phyloP scores from a whole-genome alignment of 2,888 invertebrate genomes.

The Trimorus sp. region DNA sequence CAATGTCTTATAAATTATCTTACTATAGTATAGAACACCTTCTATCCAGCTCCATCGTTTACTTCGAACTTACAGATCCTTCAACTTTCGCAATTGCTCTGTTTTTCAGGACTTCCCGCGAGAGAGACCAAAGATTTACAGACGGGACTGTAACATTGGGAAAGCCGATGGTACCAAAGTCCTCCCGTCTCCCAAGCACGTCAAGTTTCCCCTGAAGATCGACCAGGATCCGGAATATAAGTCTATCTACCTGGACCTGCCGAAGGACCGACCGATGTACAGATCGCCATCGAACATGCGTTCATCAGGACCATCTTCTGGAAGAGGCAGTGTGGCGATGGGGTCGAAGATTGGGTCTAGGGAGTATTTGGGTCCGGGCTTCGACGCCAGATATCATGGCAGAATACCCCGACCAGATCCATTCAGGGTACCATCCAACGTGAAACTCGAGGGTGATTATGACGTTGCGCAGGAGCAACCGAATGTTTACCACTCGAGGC shows the following conservation, averaged over 20 bases:
- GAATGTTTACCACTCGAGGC: constrained; percentile 78
- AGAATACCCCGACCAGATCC: constrained; percentile 76
- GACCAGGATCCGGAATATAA: constrained; percentile 81
- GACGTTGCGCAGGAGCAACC: constrained; percentile 82
- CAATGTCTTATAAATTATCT: too few relatives aligned
- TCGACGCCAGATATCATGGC: constrained; percentile 75
- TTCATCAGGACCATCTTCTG: constrained; percentile 66
- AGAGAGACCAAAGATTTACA: constrained; percentile 80
- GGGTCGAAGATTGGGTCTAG: constrained; percentile 39
- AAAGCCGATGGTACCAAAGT: constrained; percentile 78
- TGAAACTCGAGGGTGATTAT: constrained; percentile 80
- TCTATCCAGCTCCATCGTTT: too few relatives aligned
- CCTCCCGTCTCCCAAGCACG: constrained; percentile 65
- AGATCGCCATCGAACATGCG: constrained; percentile 73
- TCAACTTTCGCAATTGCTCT: too few relatives aligned
- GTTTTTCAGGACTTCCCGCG: constrained; percentile 81
- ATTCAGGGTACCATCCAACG: constrained; percentile 76
- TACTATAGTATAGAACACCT: too few relatives aligned
- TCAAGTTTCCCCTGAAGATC: constrained; percentile 76
- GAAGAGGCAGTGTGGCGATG: constrained; percentile 62
- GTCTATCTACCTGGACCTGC: constrained; percentile 74
- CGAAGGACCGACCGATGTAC: constrained; percentile 71
- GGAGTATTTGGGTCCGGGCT: constrained; percentile 66
- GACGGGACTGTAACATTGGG: constrained; percentile 79
- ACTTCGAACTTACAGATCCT: too few relatives aligned